phyloP scores from a whole-genome alignment of 2,797 vertebrate genomes.

The Bovichtus variegatus region DNA sequence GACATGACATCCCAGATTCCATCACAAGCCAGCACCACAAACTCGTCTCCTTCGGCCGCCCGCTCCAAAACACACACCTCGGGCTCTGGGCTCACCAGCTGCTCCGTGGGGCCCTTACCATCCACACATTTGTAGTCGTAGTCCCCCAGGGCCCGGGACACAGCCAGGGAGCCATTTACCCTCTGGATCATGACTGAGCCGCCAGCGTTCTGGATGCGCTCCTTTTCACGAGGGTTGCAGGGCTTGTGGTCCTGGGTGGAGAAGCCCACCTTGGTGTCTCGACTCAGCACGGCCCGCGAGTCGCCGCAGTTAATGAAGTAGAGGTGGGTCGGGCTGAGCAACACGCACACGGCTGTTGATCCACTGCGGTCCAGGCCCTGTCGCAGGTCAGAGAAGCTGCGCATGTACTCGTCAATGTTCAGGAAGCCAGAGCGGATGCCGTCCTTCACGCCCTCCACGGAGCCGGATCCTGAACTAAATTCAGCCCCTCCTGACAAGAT shows the following conservation, averaged over 20 bases:
- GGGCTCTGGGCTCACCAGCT: slow-evolving; percentile 98
- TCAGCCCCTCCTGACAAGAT: slow-evolving; percentile 94
- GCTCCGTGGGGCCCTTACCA: slow-evolving; percentile 98
- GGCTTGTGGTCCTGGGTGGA: slow-evolving; percentile 99
- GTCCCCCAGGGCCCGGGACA: slow-evolving; percentile 98
- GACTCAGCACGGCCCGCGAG: slow-evolving; percentile 95
- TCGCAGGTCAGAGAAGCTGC: slow-evolving; percentile 97
- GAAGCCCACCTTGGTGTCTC: slow-evolving; percentile 94
- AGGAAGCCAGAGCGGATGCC: slow-evolving; percentile 98
- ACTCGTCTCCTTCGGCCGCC: slow-evolving; percentile 94
- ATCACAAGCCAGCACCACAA: slow-evolving; percentile 97
- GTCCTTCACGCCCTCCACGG: slow-evolving; percentile 96
- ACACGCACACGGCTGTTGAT: slow-evolving; percentile 96
- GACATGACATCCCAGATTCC: slow-evolving; percentile 99
- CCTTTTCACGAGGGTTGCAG: slow-evolving; percentile 97
- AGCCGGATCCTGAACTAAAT: slow-evolving; percentile 89
- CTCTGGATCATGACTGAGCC: slow-evolving; percentile 99
- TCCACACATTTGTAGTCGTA: slow-evolving; percentile 99
- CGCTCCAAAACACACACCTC: slow-evolving; percentile 97
- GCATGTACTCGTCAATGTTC: slow-evolving; percentile 99
- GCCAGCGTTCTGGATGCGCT: slow-evolving; percentile 98
- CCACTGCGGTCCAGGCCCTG: slow-evolving; percentile 99
- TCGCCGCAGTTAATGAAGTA: slow-evolving; percentile 99
- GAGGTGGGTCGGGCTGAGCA: slow-evolving; percentile 94
- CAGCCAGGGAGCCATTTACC: slow-evolving; percentile 97